Evolutionary conservation across 2,888 invertebrate species (phyloP), one percentile per base, ranked within the genome.

Genomic region (Clepsis dumicolana): DNA sequence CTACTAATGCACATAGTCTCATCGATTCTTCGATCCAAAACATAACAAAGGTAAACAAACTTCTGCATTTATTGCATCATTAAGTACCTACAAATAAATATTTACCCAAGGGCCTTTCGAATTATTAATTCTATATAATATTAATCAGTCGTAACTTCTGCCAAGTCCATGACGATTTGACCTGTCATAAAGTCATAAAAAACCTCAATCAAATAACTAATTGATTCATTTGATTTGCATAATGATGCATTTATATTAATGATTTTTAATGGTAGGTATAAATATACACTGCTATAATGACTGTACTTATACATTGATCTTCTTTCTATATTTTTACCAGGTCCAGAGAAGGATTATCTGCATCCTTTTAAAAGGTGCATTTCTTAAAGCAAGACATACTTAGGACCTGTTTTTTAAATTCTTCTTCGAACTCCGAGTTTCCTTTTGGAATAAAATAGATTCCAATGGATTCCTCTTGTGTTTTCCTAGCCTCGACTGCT

Each of bases 181-280:
- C 62, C 14, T 35, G 35, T 25, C 52, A 62, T 41, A 41, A 41
- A 41, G 50, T 16, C 52, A 52, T 41, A 41, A 41, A 29, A 59
- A 35, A 48, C 21, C 48, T 48, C 48, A 21, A 48, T 48, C 21
- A 48, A 48, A 21, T 48, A 48, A 59, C 25, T 25, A 25, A 16
- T 25, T n/a, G 38, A 59, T 41, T 41, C 25, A 59, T 24, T 41
- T n/a, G 57, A 59, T 62, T 62, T 52, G 14, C 35, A 50, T 62
- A 35, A 24, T 35, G 50, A 52, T 52, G 32, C 50, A 50, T 10
- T 4, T 25, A n/a, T 2, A 21, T 24, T 41, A 18, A 41, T 59
- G 27, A 38, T 1, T 57, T 41, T 25, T 35, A 48, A 48, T 48
- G 21, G 48, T 21, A 48, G 48, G 21, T 48, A 48, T 48, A 48